phyloP scores from a whole-genome alignment of 2,113 vertebrate genomes.

The Anthoscopus minutus region DNA sequence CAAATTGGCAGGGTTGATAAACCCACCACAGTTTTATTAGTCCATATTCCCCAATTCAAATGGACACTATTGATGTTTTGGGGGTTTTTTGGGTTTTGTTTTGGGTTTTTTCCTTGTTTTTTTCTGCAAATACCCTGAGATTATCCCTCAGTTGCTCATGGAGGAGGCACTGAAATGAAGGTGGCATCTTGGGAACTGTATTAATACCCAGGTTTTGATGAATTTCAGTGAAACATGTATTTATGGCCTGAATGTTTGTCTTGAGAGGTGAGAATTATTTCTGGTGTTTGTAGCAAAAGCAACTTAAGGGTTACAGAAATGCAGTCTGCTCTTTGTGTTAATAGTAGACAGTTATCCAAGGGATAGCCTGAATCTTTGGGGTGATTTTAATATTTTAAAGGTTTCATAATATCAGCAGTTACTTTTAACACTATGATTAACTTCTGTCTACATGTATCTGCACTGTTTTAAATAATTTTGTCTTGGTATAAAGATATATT shows the following conservation, averaged over 20 bases:
- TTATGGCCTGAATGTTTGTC: neutral
- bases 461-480: neutral
- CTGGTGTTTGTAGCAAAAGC: neutral
- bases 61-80: neutral
- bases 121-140: neutral
- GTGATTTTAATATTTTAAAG: slow-evolving; percentile 31
- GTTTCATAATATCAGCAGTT: neutral
- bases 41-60: neutral
- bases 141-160: neutral
- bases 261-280: slow-evolving; percentile 4
- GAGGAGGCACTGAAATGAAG: neutral
- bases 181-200: neutral
- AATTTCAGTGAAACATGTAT: neutral
- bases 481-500: neutral
- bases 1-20: neutral
- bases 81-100: fast-evolving
- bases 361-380: neutral
- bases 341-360: neutral
- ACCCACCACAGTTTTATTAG: neutral
- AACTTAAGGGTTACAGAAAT: neutral
- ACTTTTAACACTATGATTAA: neutral
- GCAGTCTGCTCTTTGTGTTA: slow-evolving; percentile 10
- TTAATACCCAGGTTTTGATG: neutral
- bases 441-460: neutral
- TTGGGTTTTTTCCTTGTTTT: neutral